phyloP scores from a whole-genome alignment of 2,888 invertebrate species.

The Halictus quadricinctus region DNA sequence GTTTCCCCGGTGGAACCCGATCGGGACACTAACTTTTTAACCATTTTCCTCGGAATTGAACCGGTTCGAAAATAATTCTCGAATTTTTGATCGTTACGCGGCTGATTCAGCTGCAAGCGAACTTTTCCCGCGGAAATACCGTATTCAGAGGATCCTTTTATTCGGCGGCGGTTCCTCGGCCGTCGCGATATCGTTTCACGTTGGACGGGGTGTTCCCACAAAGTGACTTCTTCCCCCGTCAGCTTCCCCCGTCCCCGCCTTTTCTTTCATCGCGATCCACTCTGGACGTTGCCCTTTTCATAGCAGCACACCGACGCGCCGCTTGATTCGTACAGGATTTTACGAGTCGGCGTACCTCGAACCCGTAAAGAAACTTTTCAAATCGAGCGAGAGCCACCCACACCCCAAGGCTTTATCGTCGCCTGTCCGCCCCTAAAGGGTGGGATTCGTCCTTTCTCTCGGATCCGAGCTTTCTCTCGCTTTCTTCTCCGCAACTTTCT shows the following conservation, averaged over 20 bases:
- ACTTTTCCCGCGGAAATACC: slow-evolving; percentile 43
- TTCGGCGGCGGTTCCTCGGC: slow-evolving; percentile 13
- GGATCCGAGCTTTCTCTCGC: slow-evolving; percentile 29
- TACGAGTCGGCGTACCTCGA: slow-evolving; percentile 60
- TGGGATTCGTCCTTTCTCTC: slow-evolving; percentile 33
- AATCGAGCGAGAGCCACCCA: slow-evolving; percentile 36
- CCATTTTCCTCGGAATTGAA: slow-evolving; percentile 4
- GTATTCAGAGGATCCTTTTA: slow-evolving; percentile 54
- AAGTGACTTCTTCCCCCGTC: slow-evolving; percentile 45
- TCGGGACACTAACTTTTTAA: slow-evolving; percentile 43
- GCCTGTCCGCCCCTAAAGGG: slow-evolving; percentile 27
- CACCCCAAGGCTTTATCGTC: slow-evolving; percentile 26
- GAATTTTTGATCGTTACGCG: slow-evolving; percentile 59
- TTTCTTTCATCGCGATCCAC: slow-evolving; percentile 41
- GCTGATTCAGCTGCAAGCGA: slow-evolving; percentile 31
- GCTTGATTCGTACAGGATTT: slow-evolving; percentile 63
- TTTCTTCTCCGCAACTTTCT: slow-evolving; percentile 32
- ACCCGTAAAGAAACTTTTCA: slow-evolving; percentile 67
- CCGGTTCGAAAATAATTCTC: slow-evolving; percentile 56
- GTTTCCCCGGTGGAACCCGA: slow-evolving; percentile 21
- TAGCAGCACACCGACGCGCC: slow-evolving; percentile 31
- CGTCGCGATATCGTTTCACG: slow-evolving; percentile 39
- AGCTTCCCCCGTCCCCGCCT: background rate
- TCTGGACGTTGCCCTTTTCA: slow-evolving; percentile 51
- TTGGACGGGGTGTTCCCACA: slow-evolving; percentile 32